Conservation (phyloP, 2,113 vertebrate genomes). For the Perognathus longimembris region DNA sequence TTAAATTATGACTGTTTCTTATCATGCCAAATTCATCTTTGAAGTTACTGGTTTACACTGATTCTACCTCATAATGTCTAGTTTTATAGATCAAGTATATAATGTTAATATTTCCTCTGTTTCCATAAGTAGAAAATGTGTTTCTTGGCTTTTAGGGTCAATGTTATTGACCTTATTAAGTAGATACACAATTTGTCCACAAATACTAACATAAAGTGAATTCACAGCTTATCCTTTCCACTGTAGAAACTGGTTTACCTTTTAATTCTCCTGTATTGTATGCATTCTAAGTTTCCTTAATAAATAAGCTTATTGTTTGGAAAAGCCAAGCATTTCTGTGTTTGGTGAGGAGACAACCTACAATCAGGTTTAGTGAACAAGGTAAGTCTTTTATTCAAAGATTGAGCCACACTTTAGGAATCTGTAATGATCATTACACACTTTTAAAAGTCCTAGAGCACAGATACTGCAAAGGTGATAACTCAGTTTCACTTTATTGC, state of each 20-base stretch:
- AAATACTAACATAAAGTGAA: conserved; percentile 21
- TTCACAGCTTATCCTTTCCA: neutral
- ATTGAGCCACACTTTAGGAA: conserved; percentile 33
- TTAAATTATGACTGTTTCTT: conserved; percentile 31
- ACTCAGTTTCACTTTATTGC: conserved; percentile 45
- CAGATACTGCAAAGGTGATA: conserved; percentile 13
- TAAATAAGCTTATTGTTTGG: neutral
- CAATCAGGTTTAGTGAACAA: conserved; percentile 48
- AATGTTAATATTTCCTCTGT: conserved; percentile 54
- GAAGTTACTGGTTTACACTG: conserved; percentile 23
- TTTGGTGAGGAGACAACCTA: conserved; percentile 22
- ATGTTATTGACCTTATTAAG: conserved; percentile 46
- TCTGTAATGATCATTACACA: conserved; percentile 52
- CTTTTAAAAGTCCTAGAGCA: conserved; percentile 38
- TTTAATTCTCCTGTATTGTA: neutral
- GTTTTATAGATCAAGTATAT: conserved; percentile 64
- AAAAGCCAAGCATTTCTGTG: conserved; percentile 33
- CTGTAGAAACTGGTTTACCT: neutral
- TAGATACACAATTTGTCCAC: conserved; percentile 11
- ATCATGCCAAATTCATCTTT: conserved; percentile 38
- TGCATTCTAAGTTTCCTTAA: neutral
- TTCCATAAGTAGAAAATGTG: conserved; percentile 43
- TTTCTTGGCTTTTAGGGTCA: conserved; percentile 24
- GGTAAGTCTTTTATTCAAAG: conserved; percentile 50
- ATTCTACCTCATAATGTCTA: conserved; percentile 38